A percentile compares a stretch with the other conserved stretches of the same genome.
Evolutionary conservation across 2,797 vertebrate species (phyloP).

Genomic region (Poeciliopsis paucimaculata): DNA sequence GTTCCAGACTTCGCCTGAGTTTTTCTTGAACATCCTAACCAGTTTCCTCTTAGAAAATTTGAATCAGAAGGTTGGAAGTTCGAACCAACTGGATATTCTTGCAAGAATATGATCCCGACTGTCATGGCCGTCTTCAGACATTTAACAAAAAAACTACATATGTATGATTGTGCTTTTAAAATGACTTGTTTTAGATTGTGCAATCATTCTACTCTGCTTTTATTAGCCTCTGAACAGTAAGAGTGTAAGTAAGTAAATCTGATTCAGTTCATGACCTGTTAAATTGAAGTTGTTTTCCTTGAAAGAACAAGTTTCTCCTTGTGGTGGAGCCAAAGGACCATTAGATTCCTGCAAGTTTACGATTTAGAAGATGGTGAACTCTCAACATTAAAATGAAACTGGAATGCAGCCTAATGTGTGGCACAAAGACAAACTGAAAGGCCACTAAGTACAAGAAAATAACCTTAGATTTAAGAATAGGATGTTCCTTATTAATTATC

Average conservation of each 20-base stretch:
- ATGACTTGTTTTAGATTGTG: not conserved
- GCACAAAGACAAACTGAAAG: not conserved
- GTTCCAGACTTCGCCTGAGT: not conserved
- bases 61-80: not conserved
- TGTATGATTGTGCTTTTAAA: not conserved
- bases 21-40: not conserved
- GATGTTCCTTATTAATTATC: not conserved
- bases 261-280: not conserved
- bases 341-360: not conserved
- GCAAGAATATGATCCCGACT: not conserved
- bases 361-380: not conserved
- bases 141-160: not conserved
- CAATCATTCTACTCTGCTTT: not conserved
- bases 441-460: not conserved
- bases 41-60: not conserved
- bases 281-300: not conserved
- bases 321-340: conserved; percentile 17
- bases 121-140: not conserved
- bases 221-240: not conserved
- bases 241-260: not conserved
- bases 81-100: not conserved
- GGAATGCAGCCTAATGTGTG: not conserved
- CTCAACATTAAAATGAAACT: not conserved
- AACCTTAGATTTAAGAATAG: not conserved
- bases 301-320: conserved; percentile 2